These are phyloP conservation scores for Scaptomyza hsui DNA, from an alignment of 1,140 invertebrate species.

Conservation along the genomic window DNA sequence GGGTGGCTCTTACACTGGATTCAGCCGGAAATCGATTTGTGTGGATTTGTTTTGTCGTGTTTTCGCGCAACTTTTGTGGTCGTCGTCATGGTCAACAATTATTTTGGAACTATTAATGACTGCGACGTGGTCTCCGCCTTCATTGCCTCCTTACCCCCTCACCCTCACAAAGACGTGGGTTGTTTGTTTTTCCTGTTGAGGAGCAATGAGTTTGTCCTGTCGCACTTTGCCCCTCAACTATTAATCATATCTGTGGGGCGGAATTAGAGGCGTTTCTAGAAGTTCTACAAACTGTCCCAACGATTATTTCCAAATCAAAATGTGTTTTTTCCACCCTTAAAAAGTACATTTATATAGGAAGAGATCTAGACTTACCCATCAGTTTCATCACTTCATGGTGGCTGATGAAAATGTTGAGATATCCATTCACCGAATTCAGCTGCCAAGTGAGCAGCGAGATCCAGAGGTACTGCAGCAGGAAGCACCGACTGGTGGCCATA, in stretches of 20 bases:
- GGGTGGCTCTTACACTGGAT: slow-evolving; percentile 35
- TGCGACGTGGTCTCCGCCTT: slow-evolving; percentile 44
- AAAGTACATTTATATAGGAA: background rate
- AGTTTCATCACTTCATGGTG: slow-evolving; percentile 90
- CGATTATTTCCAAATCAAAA: slow-evolving; percentile 45
- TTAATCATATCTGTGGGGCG: slow-evolving; percentile 66
- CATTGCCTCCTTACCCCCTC: background rate
- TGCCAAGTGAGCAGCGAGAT: slow-evolving; percentile 56
- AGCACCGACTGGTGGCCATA: slow-evolving; percentile 13
- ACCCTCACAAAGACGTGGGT: background rate
- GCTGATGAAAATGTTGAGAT: slow-evolving; percentile 91
- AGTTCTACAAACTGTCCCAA: slow-evolving; percentile 14
- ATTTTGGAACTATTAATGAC: slow-evolving; percentile 79
- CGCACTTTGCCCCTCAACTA: slow-evolving; percentile 65
- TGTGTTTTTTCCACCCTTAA: background rate
- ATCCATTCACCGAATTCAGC: slow-evolving; percentile 83
- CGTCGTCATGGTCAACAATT: slow-evolving; percentile 73
- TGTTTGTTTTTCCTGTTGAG: slow-evolving; percentile 68
- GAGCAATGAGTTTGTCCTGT: slow-evolving; percentile 72
- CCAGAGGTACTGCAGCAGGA: slow-evolving; percentile 39
- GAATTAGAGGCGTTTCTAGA: slow-evolving; percentile 26
- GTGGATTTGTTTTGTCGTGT: slow-evolving; percentile 74
- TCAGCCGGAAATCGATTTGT: slow-evolving; percentile 75
- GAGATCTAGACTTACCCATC: slow-evolving; percentile 86
- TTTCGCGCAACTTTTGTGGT: slow-evolving; percentile 56